Base-by-base conservation (phyloP, 2,888 invertebrate genomes). In the Dorcus parallelipipedus region DNA sequence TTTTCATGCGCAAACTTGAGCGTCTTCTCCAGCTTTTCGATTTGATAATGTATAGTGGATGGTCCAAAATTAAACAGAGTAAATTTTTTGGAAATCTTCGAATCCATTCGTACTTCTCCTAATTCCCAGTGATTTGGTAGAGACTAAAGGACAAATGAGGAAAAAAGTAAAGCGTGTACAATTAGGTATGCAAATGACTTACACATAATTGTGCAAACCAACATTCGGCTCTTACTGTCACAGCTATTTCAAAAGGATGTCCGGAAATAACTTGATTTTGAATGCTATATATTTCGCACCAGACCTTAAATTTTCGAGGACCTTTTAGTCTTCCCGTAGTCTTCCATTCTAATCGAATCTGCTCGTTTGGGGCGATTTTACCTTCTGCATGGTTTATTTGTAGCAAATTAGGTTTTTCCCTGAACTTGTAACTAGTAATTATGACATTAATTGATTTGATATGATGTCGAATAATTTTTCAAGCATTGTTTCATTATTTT, bases 21-120 rank as follows among this genome's bases (percentile, higher is more conserved):
- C 47, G 58, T 43, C 9, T 39, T 17, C 14, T 39, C 45, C 40
- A 59, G 45, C 59, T 58, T 4, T 33, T 33, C 26, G 26, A 33
- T 33, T 33, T 70, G 59, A 59, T 74, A 81, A 60, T 73, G 69
- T 14, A 81, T 73, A 3, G 71, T 67, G 2, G 78, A 75, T 17
- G 66, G 49, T 33, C 80, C 79, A 60, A 76, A 76, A 69, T 82
- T 82, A 58, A 73, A 76, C 10, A 80, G 47, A 40, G 73, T 62
- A 55, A 81, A 80, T 43, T 67, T 64, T 4, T 70, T 63, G 23
- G 70, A 62, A 38, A 69, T 69, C 2, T 61, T 59, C 17, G 67
- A 61, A 9, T 71, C 73, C 59, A 73, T 76, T 43, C 64, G 61
- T 7, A 72, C 57, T 38, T 71, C 61, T 3, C 72, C 75, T 50